Conservation (phyloP, 1,140 invertebrate species). For the Limonius californicus region DNA sequence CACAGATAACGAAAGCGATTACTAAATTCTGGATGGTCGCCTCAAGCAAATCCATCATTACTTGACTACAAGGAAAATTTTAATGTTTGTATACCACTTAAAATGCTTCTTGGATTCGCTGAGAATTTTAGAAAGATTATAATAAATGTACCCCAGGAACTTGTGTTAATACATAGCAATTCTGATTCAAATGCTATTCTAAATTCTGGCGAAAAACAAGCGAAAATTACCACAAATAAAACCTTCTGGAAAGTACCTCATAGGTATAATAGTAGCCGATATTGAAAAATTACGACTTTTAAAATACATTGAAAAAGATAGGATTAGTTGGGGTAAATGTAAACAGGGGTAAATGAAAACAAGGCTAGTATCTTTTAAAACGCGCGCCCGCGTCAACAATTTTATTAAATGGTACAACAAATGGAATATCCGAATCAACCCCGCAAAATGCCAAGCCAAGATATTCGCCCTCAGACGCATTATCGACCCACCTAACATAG, state of each 20-base stretch:
- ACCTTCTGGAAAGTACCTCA: conserved; percentile 19
- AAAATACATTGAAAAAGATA: conserved; percentile 27
- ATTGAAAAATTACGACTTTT: conserved; percentile 12
- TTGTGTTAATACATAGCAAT: conserved; percentile 44
- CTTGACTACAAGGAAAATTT: conserved; percentile 34
- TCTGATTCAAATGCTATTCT: conserved; percentile 25
- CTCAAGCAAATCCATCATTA: conserved; percentile 5
- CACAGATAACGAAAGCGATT: conserved; percentile 23
- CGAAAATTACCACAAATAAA: conserved; percentile 7
- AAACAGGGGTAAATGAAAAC: too few relatives aligned
- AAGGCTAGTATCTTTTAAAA: too few relatives aligned
- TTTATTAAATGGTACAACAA: too few relatives aligned
- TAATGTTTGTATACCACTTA: conserved; percentile 44
- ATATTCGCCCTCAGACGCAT: too few relatives aligned
- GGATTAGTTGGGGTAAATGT: too few relatives aligned
- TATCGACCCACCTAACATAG: too few relatives aligned
- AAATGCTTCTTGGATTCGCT: conserved; percentile 45
- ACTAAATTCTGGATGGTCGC: conserved; percentile 39
- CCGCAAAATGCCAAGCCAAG: too few relatives aligned
- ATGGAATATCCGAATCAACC: too few relatives aligned
- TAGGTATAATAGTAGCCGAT: conserved; percentile 21
- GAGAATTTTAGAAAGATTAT: conserved; percentile 50
- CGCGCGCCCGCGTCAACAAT: too few relatives aligned
- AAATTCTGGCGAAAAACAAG: neutral
- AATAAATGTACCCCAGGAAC: conserved; percentile 48